These are phyloP conservation scores for Microcebus murinus DNA, from an alignment of 2,113 vertebrate species.

Conservation along the genomic window DNA sequence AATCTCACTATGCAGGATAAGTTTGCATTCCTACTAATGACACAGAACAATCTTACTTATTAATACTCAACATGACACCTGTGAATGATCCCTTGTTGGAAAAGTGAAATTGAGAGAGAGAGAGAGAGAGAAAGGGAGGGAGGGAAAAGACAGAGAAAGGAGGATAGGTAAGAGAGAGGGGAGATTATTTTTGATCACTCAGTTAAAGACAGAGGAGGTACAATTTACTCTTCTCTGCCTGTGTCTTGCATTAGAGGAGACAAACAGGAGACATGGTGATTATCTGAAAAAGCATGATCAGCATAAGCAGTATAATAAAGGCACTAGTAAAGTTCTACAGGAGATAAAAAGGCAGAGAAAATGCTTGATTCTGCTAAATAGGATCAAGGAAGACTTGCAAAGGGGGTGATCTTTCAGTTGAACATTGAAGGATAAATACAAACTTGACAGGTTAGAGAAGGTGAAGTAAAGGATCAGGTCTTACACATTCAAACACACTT, in stretches of 20 bases:
- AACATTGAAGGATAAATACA: not conserved
- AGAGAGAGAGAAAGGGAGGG: no score
- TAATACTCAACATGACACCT: not conserved
- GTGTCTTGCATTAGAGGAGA: not conserved
- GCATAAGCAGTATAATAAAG: not conserved
- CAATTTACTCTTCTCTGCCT: not conserved
- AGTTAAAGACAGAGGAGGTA: not conserved
- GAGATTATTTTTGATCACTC: not conserved
- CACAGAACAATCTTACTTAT: not conserved
- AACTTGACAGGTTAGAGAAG: constrained; percentile 11
- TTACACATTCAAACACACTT: not conserved
- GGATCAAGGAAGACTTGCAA: not conserved
- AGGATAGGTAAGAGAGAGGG: not conserved
- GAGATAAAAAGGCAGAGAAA: not conserved
- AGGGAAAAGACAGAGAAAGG: not conserved
- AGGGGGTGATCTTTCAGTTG: not conserved
- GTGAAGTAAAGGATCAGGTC: not conserved
- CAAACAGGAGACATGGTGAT: not conserved
- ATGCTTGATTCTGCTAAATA: not conserved
- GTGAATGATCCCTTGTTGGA: not conserved
- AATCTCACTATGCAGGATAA: not conserved
- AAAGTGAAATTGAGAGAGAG: not conserved
- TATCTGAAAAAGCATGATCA: not conserved
- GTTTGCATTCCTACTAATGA: not conserved
- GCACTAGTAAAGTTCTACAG: not conserved